Percentiles rank a stretch among this genome's conserved stretches.
Evolutionary conservation across 1,140 invertebrate genomes (phyloP).

Genomic region (Tetramorium simillimum): DNA sequence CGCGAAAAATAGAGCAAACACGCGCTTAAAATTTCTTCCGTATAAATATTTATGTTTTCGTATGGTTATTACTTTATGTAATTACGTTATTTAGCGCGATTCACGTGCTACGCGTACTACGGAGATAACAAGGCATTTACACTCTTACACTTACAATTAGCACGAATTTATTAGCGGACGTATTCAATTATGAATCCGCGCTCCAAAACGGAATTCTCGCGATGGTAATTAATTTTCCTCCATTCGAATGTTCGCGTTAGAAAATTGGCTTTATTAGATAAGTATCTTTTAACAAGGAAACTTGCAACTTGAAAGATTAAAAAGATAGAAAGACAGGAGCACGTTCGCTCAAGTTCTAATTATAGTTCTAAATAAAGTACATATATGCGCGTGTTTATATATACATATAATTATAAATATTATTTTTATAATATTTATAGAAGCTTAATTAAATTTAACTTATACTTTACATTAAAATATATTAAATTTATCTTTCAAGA

Average conservation of each 20-base stretch:
- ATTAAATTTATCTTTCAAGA: conserved; percentile 23
- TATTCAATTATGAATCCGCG: conserved; percentile 31
- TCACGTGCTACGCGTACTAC: background rate
- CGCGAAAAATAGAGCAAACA: background rate
- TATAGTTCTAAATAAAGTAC: background rate
- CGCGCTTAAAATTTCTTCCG: background rate
- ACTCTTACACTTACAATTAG: background rate
- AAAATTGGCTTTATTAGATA: conserved; percentile 15
- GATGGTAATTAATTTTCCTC: conserved; percentile 26
- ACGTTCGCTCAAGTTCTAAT: background rate
- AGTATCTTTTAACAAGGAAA: background rate
- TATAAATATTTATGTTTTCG: conserved; percentile 22
- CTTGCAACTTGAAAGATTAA: background rate
- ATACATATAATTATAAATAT: background rate
- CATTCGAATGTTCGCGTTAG: background rate
- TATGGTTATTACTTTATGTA: conserved; percentile 4
- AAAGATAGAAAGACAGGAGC: background rate
- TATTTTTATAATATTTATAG: background rate
- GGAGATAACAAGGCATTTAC: conserved; percentile 15
- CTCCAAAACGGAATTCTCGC: background rate
- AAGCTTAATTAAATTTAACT: background rate
- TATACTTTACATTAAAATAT: background rate
- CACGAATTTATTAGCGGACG: conserved; percentile 21
- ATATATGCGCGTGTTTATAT: background rate
- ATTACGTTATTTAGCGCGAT: conserved; percentile 13